Evolutionary conservation across 2,888 invertebrate species (phyloP).

Genomic region (Scelioninae gen. 1): DNA sequence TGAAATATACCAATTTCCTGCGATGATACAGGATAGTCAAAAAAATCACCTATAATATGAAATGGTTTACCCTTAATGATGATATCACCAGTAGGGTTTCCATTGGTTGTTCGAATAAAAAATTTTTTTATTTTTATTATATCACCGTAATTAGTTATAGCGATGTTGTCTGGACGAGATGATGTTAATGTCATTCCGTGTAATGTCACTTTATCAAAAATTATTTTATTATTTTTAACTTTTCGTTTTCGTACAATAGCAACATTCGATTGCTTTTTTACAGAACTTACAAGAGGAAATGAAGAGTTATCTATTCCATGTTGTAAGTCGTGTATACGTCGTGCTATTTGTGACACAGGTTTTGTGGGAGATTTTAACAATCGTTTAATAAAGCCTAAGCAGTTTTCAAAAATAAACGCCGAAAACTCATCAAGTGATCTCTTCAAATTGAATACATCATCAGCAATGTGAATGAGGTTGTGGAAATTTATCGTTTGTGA

Average conservation of each 20-base stretch:
- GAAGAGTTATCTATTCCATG: neutral
- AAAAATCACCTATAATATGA: constrained; percentile 14
- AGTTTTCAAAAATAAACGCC: constrained; percentile 57
- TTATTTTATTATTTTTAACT: constrained; percentile 10
- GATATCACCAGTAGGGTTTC: constrained; percentile 4
- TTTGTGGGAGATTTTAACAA: constrained; percentile 48
- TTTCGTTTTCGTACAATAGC: constrained; percentile 7
- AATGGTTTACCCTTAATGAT: constrained; percentile 20
- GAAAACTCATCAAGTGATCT: constrained; percentile 40
- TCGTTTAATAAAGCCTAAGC: constrained; percentile 49
- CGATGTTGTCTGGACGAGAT: constrained; percentile 14
- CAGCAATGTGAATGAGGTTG: constrained; percentile 31
- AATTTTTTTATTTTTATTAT: constrained; percentile 27
- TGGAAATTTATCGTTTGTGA: constrained; percentile 43
- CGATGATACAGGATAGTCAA: constrained; percentile 18
- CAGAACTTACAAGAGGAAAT: constrained; percentile 13
- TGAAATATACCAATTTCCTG: constrained; percentile 30
- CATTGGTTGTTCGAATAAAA: constrained; percentile 25
- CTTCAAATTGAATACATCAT: constrained; percentile 30
- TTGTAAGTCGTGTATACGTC: constrained; percentile 19
- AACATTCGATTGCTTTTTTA: constrained; percentile 1
- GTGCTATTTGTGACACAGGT: constrained; percentile 57
- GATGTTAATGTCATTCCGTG: constrained; percentile 25
- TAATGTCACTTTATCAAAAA: constrained; percentile 17
- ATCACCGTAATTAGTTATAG: constrained; percentile 3